phyloP scores from a whole-genome alignment of 1,140 invertebrate genomes.

The Hypothenemus hampei region DNA sequence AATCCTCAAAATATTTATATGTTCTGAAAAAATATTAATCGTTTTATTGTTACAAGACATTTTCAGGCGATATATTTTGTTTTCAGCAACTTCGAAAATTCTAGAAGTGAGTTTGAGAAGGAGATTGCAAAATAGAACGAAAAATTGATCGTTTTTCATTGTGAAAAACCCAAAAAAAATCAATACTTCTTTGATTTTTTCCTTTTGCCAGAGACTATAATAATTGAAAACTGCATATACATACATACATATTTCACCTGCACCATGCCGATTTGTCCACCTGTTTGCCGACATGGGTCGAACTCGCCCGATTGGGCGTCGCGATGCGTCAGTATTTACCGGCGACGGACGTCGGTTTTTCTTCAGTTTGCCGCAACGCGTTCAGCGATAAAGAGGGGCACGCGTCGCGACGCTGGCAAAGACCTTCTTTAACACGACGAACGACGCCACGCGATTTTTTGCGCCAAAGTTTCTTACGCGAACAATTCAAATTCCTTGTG shows the following conservation, averaged over 20 bases:
- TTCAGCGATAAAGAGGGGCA: conserved; percentile 11
- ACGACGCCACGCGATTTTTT: conserved; percentile 6
- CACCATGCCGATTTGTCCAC: neutral
- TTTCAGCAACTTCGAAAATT: too few relatives aligned
- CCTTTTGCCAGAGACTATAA: too few relatives aligned
- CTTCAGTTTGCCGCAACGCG: conserved; percentile 40
- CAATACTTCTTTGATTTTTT: too few relatives aligned
- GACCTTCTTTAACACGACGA: too few relatives aligned
- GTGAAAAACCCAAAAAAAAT: too few relatives aligned
- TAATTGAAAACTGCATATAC: neutral
- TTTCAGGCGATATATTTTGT: too few relatives aligned
- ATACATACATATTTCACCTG: neutral
- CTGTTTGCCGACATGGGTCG: conserved; percentile 24
- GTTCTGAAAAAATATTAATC: too few relatives aligned
- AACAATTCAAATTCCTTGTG: neutral
- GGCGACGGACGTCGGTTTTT: conserved; percentile 38
- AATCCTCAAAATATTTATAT: too few relatives aligned
- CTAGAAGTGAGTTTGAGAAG: too few relatives aligned
- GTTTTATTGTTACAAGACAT: too few relatives aligned
- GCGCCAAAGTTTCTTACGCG: conserved; percentile 1
- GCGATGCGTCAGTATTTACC: conserved; percentile 42
- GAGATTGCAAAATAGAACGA: too few relatives aligned
- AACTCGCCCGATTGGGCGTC: conserved; percentile 29
- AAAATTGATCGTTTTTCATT: too few relatives aligned
- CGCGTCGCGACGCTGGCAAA: conserved; percentile 17